These are phyloP conservation scores for Parnassius orleans DNA, from an alignment of 2,888 invertebrate species.

Conservation along the genomic window DNA sequence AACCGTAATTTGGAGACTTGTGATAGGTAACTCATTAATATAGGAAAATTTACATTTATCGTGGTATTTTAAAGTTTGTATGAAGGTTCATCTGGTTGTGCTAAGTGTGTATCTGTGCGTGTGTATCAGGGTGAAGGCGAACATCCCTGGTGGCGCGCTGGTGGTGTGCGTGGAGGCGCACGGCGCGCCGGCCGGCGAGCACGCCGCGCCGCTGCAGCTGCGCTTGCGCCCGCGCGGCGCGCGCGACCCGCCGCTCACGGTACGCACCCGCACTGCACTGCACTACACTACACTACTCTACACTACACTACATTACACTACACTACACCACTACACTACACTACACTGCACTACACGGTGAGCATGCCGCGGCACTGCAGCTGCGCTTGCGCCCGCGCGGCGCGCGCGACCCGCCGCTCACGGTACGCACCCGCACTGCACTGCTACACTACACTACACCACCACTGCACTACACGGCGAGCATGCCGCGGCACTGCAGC, in stretches of 20 bases:
- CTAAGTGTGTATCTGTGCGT: neutral
- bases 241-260: conserved; percentile 52
- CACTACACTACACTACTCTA: neutral
- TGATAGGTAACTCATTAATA: too few species aligned
- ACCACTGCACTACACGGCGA: conserved; percentile 39
- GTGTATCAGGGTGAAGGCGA: conserved; percentile 50
- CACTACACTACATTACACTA: neutral
- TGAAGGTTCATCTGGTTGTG: too few species aligned
- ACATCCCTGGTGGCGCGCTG: conserved; percentile 60
- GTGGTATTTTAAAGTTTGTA: too few species aligned
- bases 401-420: conserved; percentile 49
- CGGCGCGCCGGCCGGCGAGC: conserved; percentile 53
- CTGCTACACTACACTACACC: too few species aligned
- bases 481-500: conserved; percentile 57
- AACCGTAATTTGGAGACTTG: too few species aligned
- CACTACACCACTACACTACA: neutral
- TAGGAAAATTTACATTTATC: too few species aligned
- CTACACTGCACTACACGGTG: conserved; percentile 38
- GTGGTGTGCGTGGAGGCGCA: conserved; percentile 67
- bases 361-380: conserved; percentile 58
- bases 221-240: conserved; percentile 57
- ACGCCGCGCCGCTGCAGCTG: conserved; percentile 59
- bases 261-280: conserved; percentile 25
- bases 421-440: conserved; percentile 35
- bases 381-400: conserved; percentile 60